These are phyloP conservation scores for Achlya flavicornis DNA, from an alignment of 2,888 invertebrate species.

Conservation along the genomic window DNA sequence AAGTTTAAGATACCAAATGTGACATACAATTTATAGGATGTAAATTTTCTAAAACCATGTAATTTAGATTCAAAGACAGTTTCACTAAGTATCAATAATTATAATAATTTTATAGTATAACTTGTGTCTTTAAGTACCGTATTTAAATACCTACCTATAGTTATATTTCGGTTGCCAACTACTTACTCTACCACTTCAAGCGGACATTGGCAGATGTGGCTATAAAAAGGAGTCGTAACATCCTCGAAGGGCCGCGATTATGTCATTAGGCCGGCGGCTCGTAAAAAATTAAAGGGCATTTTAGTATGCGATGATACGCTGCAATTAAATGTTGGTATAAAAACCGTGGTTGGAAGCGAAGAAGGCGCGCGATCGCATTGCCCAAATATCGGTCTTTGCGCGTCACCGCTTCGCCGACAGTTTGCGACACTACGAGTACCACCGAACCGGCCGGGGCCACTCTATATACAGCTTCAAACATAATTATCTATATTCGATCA, in stretches of 20 bases:
- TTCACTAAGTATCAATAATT: no score
- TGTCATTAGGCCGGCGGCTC: slow-evolving; percentile 67
- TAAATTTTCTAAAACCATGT: no score
- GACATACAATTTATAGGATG: no score
- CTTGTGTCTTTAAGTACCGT: no score
- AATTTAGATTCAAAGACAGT: no score
- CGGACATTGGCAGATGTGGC: slow-evolving; percentile 45
- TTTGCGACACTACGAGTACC: slow-evolving; percentile 23
- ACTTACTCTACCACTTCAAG: slow-evolving; percentile 18
- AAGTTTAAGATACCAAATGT: no score
- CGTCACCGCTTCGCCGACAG: slow-evolving; percentile 25
- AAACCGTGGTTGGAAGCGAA: slow-evolving; percentile 36
- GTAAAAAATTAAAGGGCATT: slow-evolving; percentile 77
- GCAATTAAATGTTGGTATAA: slow-evolving; percentile 68
- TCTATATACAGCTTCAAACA: not conserved
- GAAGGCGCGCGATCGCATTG: slow-evolving; percentile 23
- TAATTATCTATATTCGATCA: slow-evolving; percentile 6
- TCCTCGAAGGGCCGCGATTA: slow-evolving; percentile 67
- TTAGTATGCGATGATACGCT: slow-evolving; percentile 82
- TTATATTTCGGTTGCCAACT: not conserved
- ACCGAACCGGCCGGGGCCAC: slow-evolving; percentile 24
- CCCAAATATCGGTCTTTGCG: slow-evolving; percentile 44
- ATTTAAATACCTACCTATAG: not conserved
- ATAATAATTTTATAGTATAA: no score
- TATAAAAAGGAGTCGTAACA: slow-evolving; percentile 51